phyloP scores from a whole-genome alignment of 35 echinoderm and acorn worm species.

The Ophioderma brevispina region DNA sequence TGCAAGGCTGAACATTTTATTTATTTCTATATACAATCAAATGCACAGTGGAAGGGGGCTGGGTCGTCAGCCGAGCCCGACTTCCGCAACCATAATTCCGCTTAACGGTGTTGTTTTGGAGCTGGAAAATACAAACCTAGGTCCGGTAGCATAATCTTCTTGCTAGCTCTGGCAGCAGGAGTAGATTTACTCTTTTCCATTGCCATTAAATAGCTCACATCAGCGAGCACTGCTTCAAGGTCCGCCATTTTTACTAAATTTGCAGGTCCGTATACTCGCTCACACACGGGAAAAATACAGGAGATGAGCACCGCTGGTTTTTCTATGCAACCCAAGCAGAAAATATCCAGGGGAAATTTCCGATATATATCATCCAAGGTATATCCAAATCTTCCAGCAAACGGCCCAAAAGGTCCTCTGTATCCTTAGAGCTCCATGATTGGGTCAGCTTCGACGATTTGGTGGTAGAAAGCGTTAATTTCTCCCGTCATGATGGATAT shows the following conservation, averaged over 20 bases:
- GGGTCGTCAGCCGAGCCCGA: not conserved
- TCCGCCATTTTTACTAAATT: conserved; percentile 89
- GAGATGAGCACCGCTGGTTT: not conserved
- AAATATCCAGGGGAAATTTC: not conserved
- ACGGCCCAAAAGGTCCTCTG: not conserved
- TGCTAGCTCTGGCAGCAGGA: conserved; percentile 99
- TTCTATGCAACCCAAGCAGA: not conserved
- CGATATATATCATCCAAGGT: not conserved
- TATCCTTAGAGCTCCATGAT: not conserved
- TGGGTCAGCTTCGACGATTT: not conserved
- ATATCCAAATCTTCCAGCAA: not conserved
- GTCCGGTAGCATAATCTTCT: conserved; percentile 97
- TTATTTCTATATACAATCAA: not conserved
- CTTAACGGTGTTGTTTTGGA: not conserved
- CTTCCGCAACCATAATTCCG: not conserved
- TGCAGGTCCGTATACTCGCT: not conserved
- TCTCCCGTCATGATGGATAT: not conserved
- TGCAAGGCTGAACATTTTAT: not conserved
- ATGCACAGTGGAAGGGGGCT: not conserved
- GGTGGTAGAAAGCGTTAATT: not conserved
- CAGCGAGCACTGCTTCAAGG: conserved; percentile 97
- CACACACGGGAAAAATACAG: not conserved
- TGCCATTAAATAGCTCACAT: conserved; percentile 99
- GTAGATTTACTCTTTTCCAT: conserved; percentile 99
- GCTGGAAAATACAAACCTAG: conserved; percentile 57